A percentile compares a stretch with the other conserved stretches of the same genome.
Evolutionary conservation across 1,140 invertebrate genomes (phyloP).

Genomic region (Papilio xuthus): DNA sequence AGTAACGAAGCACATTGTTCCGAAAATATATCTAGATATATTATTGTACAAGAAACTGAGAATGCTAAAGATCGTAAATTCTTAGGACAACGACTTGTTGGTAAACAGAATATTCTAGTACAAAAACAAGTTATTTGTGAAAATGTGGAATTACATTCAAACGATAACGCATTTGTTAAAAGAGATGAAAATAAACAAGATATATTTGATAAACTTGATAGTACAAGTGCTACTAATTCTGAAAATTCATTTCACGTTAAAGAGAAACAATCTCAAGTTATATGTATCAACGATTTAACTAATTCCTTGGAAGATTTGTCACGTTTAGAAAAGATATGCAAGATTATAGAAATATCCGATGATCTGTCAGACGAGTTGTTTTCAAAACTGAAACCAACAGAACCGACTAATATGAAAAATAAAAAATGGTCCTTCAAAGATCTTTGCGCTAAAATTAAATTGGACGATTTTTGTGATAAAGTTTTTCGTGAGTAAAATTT

Average conservation of each 20-base stretch:
- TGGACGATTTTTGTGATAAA: constrained; percentile 73
- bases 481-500: constrained; percentile 58
- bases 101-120: constrained; percentile 5
- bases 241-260: constrained; percentile 68
- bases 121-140: constrained; percentile 20
- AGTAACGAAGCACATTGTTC: background rate
- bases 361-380: constrained; percentile 72
- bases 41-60: constrained; percentile 1
- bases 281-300: constrained; percentile 69
- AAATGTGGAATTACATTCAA: background rate
- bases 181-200: constrained; percentile 50
- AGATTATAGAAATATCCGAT: constrained; percentile 77
- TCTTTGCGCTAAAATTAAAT: constrained; percentile 70
- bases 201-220: constrained; percentile 74
- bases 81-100: constrained; percentile 14
- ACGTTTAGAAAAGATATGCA: constrained; percentile 72
- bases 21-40: constrained; percentile 17
- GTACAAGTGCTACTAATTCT: constrained; percentile 63
- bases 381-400: constrained; percentile 51
- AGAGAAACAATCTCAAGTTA: constrained; percentile 69
- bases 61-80: constrained; percentile 2
- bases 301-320: constrained; percentile 70
- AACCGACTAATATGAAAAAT: constrained; percentile 40
- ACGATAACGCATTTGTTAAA: constrained; percentile 38
- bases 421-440: constrained; percentile 75